Evolutionary conservation across 2,113 vertebrate species (phyloP).

Genomic region (Cebidichthys violaceus): DNA sequence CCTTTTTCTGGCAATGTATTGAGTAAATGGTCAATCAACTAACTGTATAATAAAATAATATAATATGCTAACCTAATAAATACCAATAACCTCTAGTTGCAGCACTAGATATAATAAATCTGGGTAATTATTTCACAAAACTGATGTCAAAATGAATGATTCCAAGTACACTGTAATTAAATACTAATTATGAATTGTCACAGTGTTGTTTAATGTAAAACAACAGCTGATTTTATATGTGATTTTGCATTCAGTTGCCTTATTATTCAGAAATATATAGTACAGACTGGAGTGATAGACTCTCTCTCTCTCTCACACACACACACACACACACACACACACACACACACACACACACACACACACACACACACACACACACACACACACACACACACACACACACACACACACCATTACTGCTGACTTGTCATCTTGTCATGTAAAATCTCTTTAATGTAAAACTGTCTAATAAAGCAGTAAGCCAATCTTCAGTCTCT

Average conservation of each 20-base stretch:
- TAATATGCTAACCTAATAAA: background rate
- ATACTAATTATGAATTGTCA: background rate
- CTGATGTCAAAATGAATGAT: background rate
- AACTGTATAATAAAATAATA: background rate
- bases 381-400: background rate
- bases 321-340: too few species aligned
- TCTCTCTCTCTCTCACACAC: too few species aligned
- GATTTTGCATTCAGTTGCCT: background rate
- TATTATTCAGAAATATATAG: background rate
- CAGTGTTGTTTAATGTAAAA: background rate
- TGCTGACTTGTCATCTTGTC: too few species aligned
- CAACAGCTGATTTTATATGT: background rate
- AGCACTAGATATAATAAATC: background rate
- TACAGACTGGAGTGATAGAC: background rate
- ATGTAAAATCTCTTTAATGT: conserved; percentile 33
- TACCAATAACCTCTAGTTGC: background rate
- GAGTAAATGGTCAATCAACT: background rate
- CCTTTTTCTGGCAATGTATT: background rate
- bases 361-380: background rate
- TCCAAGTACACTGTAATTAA: background rate
- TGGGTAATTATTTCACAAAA: background rate
- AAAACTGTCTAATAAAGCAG: conserved; percentile 23
- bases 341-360: background rate
- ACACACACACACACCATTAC: too few species aligned
- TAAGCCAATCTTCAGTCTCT: conserved; percentile 11